These are phyloP conservation scores for Triplophysa tibetana DNA, from an alignment of 2,113 vertebrate species.

Conservation along the genomic window DNA sequence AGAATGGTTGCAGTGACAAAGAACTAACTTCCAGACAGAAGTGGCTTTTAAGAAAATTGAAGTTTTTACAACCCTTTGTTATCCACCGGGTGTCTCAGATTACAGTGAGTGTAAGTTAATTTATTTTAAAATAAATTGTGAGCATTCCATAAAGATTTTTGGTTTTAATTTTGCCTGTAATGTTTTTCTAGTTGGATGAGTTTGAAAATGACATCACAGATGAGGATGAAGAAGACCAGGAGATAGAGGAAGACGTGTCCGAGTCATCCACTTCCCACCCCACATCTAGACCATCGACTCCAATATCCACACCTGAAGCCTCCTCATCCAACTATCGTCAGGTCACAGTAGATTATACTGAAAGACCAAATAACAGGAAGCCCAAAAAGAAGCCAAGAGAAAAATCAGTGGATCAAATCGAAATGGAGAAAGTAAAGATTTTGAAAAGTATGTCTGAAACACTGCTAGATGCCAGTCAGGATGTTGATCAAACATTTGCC, in stretches of 20 bases:
- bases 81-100: not conserved
- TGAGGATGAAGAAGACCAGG: not conserved
- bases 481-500: not conserved
- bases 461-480: not conserved
- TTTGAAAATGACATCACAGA: not conserved
- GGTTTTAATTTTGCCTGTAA: too few relatives aligned
- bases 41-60: not conserved
- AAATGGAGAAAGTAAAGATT: not conserved
- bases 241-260: not conserved
- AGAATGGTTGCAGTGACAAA: not conserved
- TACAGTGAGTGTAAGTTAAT: not conserved
- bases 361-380: not conserved
- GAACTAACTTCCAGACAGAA: not conserved
- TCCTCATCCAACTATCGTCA: not conserved
- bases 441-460: not conserved
- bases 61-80: not conserved
- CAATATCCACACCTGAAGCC: not conserved
- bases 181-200: not conserved
- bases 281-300: not conserved
- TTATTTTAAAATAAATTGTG: not conserved
- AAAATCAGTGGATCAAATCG: not conserved
- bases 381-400: not conserved
- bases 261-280: not conserved
- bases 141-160: not conserved
- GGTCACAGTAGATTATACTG: not conserved